Evolutionary conservation across 1,140 invertebrate genomes (phyloP).

Genomic region (Neotoxoptera formosana): DNA sequence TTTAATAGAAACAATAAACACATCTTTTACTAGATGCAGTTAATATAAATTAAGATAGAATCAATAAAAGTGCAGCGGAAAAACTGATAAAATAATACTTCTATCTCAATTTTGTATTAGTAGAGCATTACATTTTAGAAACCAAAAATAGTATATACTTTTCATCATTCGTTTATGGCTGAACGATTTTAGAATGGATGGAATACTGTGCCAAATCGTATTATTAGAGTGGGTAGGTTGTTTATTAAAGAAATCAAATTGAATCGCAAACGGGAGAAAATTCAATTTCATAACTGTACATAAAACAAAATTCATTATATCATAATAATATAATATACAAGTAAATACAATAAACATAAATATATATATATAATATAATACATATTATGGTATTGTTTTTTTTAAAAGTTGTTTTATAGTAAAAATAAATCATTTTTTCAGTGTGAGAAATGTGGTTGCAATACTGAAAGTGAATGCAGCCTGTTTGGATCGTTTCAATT

Average conservation of each 20-base stretch:
- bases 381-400: background rate
- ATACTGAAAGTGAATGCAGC: background rate
- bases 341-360: background rate
- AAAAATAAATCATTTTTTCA: background rate
- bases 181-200: background rate
- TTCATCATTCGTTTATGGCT: background rate
- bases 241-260: background rate
- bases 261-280: background rate
- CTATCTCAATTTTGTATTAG: background rate
- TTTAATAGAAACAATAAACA: background rate
- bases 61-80: background rate
- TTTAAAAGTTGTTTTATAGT: background rate
- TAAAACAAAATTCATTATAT: background rate
- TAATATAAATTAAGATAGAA: background rate
- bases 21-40: background rate
- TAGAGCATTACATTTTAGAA: background rate
- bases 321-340: background rate
- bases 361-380: too few relatives aligned
- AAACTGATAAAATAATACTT: background rate
- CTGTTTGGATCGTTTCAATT: background rate
- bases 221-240: background rate
- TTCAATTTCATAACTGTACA: background rate
- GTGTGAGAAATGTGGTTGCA: background rate
- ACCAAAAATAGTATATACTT: background rate
- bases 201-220: background rate